Evolutionary conservation across 2,888 invertebrate genomes (phyloP).

Genomic region (Idaea straminata): DNA sequence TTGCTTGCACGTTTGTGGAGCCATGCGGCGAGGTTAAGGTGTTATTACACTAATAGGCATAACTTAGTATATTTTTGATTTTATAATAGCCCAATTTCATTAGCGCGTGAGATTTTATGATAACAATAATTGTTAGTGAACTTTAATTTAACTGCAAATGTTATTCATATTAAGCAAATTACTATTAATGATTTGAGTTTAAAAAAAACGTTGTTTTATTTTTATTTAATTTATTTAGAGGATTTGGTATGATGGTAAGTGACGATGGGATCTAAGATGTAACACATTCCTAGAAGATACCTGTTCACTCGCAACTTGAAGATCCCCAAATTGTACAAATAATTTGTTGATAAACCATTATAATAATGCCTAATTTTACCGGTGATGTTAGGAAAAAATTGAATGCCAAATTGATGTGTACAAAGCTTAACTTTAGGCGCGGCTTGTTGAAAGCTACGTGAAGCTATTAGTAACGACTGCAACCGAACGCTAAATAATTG

Average conservation of each 20-base stretch:
- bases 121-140: neutral
- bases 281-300: too few relatives aligned
- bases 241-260: too few relatives aligned
- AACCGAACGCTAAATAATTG: slow-evolving; percentile 44
- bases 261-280: too few relatives aligned
- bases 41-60: neutral
- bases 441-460: slow-evolving; percentile 42
- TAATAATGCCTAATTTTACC: too few relatives aligned
- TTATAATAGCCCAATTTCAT: neutral
- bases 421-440: slow-evolving; percentile 25
- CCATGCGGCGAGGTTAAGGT: slow-evolving; percentile 38
- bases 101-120: neutral
- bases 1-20: slow-evolving; percentile 44
- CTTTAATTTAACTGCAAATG: neutral
- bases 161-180: neutral
- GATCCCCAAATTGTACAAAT: too few relatives aligned
- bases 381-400: neutral
- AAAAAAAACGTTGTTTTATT: slow-evolving; percentile 4
- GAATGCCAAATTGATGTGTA: slow-evolving; percentile 5
- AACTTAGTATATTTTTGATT: neutral
- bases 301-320: too few relatives aligned
- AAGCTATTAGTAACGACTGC: slow-evolving; percentile 46
- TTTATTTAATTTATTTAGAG: too few relatives aligned
- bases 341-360: too few relatives aligned
- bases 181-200: slow-evolving; percentile 3